phyloP scores from a whole-genome alignment of 1,140 invertebrate genomes.

The Diorhabda carinulata region DNA sequence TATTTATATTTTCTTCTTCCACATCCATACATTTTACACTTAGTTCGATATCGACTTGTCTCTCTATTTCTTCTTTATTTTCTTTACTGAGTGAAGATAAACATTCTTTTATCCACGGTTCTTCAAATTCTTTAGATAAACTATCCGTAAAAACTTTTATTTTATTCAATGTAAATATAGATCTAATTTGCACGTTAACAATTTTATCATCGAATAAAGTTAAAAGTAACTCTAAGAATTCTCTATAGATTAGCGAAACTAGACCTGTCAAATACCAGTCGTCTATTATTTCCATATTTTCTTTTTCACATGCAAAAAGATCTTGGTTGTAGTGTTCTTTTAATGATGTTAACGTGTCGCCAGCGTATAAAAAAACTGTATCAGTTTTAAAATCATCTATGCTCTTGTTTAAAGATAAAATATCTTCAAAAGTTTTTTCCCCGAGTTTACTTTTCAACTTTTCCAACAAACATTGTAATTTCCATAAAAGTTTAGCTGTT shows the following conservation, averaged over 20 bases:
- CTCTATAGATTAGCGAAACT: slow-evolving; percentile 27
- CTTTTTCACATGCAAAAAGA: slow-evolving; percentile 20
- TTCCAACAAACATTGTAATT: slow-evolving; percentile 25
- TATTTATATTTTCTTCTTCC: slow-evolving; percentile 26
- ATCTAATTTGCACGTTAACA: slow-evolving; percentile 29
- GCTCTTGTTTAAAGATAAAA: slow-evolving; percentile 21
- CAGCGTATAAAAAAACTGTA: slow-evolving; percentile 32
- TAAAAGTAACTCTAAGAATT: slow-evolving; percentile 29
- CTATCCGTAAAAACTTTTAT: slow-evolving; percentile 24
- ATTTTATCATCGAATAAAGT: slow-evolving; percentile 26
- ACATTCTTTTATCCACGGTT: slow-evolving; percentile 26
- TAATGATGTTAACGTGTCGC: slow-evolving; percentile 28
- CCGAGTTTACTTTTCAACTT: slow-evolving; percentile 27
- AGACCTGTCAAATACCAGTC: slow-evolving; percentile 32
- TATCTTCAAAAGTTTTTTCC: slow-evolving; percentile 24
- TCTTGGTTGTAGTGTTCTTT: slow-evolving; percentile 23
- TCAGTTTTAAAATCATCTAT: slow-evolving; percentile 21
- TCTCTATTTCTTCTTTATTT: slow-evolving; percentile 20
- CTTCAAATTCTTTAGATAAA: slow-evolving; percentile 25
- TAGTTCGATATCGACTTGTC: slow-evolving; percentile 23
- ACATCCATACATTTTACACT: slow-evolving; percentile 9
- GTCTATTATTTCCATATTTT: slow-evolving; percentile 13
- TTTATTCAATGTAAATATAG: slow-evolving; percentile 24
- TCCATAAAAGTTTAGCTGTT: slow-evolving; percentile 23
- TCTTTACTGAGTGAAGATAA: slow-evolving; percentile 19